Evolutionary conservation across 1,140 invertebrate genomes (phyloP).

Genomic region (Drosophila sucinea): DNA sequence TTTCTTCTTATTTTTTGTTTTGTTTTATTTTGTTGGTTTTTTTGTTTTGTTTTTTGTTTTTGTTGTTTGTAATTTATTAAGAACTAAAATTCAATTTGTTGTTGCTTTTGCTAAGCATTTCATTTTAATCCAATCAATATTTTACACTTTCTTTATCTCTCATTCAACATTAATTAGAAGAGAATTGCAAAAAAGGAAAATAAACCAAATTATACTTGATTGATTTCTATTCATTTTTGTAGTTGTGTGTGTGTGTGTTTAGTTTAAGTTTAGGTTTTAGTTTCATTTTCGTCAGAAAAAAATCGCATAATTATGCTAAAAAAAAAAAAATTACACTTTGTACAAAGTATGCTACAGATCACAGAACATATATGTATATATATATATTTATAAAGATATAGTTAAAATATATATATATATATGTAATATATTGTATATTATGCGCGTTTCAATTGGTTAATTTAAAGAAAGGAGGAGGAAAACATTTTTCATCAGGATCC

Average conservation of each 20-base stretch:
- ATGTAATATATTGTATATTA: constrained; percentile 43
- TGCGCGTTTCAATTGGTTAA: constrained; percentile 51
- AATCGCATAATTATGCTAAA: constrained; percentile 78
- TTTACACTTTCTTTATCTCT: constrained; percentile 19
- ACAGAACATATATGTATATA: constrained; percentile 75
- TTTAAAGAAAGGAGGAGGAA: constrained; percentile 57
- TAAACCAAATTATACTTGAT: constrained; percentile 2
- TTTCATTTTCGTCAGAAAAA: constrained; percentile 47
- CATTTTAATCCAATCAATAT: not conserved
- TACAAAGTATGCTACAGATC: constrained; percentile 82
- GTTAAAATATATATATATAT: constrained; percentile 58
- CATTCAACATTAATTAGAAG: constrained; percentile 26
- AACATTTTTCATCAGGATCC: constrained; percentile 29
- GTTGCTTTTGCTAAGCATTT: constrained; percentile 6
- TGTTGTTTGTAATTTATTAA: constrained; percentile 57
- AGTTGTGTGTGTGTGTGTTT: not conserved
- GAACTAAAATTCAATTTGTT: constrained; percentile 49
- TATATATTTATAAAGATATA: constrained; percentile 67
- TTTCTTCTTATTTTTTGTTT: constrained; percentile 12
- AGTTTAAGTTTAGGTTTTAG: constrained; percentile 33
- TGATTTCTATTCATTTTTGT: not conserved
- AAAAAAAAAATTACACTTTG: constrained; percentile 68
- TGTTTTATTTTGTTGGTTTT: constrained; percentile 18
- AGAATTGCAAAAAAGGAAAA: constrained; percentile 56
- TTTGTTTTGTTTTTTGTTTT: constrained; percentile 11